Conservation (phyloP, 2,113 vertebrate species). For the Micronycteris hirsuta region DNA sequence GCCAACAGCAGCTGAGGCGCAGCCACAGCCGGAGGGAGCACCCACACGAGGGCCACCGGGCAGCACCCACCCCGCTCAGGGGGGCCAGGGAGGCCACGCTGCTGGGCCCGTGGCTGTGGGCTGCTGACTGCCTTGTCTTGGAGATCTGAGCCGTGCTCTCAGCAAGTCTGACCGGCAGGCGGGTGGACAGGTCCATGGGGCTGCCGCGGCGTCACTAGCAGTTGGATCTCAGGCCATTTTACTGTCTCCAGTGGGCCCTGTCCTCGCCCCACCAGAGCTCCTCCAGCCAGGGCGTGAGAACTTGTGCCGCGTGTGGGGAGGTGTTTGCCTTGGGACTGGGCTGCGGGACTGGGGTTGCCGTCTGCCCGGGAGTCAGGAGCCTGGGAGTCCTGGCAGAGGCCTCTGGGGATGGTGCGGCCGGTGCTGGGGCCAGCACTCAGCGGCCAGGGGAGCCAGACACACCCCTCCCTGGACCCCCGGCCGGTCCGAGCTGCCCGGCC, state of each 20-base stretch:
- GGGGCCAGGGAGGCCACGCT: too few relatives aligned
- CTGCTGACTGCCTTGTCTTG: too few relatives aligned
- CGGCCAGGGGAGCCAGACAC: neutral
- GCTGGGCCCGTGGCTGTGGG: too few relatives aligned
- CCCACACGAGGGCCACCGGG: too few relatives aligned
- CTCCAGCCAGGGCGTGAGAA: neutral
- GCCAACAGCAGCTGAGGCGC: too few relatives aligned
- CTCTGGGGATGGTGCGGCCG: neutral
- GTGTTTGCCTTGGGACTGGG: neutral
- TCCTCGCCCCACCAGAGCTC: constrained; percentile 17
- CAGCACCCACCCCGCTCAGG: too few relatives aligned
- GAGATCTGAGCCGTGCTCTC: too few relatives aligned
- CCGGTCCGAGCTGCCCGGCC: neutral
- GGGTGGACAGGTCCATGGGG: too few relatives aligned
- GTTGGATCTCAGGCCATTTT: constrained; percentile 49
- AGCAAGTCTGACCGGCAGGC: too few relatives aligned
- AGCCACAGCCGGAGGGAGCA: too few relatives aligned
- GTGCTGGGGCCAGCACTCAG: neutral
- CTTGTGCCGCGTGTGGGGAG: neutral
- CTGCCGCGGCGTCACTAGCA: neutral
- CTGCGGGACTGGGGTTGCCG: neutral
- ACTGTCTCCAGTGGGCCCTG: constrained; percentile 37
- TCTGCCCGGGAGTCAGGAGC: neutral
- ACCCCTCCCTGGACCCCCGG: too few relatives aligned
- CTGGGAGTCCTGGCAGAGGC: neutral